phyloP scores from a whole-genome alignment of 2,888 invertebrate species.

The Amorpha juglandis region DNA sequence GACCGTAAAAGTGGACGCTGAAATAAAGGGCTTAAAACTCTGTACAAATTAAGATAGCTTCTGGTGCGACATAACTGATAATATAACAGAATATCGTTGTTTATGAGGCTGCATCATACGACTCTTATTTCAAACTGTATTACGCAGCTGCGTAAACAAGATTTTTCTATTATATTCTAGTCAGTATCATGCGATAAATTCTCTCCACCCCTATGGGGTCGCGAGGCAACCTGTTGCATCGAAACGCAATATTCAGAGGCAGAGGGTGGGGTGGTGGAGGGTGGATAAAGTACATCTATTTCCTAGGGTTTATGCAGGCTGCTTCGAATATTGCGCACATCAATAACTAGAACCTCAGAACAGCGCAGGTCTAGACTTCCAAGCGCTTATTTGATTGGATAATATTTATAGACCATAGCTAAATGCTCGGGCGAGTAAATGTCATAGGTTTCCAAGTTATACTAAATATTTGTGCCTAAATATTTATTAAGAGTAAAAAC shows the following conservation, averaged over 20 bases:
- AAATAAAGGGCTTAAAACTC: no score
- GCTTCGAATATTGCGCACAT: background rate
- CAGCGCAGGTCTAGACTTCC: slow-evolving; percentile 13
- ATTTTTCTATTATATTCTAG: no score
- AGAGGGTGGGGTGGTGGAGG: background rate
- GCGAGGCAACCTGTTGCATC: background rate
- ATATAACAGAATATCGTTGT: no score
- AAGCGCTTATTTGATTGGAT: slow-evolving; percentile 5
- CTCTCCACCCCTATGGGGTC: background rate
- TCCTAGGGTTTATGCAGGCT: background rate
- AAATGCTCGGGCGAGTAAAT: background rate
- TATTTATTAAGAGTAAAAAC: no score
- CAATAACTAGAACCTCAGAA: background rate
- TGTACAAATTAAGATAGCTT: no score
- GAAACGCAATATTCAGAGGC: background rate
- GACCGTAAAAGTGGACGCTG: no score
- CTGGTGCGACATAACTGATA: no score
- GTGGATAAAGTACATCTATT: background rate
- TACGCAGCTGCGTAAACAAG: no score
- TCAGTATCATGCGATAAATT: no score
- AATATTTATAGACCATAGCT: background rate
- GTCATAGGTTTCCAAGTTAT: background rate
- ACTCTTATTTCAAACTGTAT: no score
- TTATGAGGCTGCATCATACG: no score
- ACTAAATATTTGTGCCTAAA: no score